Conservation (phyloP, 2,797 vertebrate species). For the Petrocephalus sullivani region DNA sequence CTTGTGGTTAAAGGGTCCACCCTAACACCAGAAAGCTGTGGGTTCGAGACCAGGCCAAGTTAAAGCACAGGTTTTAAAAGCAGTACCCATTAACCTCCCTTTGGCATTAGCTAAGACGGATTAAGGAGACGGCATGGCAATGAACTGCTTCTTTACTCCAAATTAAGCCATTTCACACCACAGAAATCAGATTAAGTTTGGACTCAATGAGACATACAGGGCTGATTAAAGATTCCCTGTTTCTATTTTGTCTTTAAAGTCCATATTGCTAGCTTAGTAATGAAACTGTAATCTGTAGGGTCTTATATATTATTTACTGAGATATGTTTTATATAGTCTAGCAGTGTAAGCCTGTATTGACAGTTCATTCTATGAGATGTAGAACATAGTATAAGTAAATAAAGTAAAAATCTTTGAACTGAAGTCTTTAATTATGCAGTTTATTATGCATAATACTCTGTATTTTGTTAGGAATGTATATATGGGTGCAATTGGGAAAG, state of each 20-base stretch:
- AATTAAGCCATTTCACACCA: slow-evolving; percentile 1
- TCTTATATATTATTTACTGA: background rate
- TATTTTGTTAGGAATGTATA: background rate
- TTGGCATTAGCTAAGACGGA: background rate
- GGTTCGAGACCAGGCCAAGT: slow-evolving; percentile 42
- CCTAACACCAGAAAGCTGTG: slow-evolving; percentile 40
- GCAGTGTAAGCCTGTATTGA: background rate
- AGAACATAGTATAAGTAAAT: background rate
- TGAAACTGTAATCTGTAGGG: background rate
- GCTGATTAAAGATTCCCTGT: background rate
- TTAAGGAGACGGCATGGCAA: background rate
- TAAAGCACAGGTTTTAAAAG: slow-evolving; percentile 38
- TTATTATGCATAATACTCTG: background rate
- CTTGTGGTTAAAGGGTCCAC: slow-evolving; percentile 55
- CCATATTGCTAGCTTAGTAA: background rate
- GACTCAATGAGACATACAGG: background rate
- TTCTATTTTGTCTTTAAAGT: background rate
- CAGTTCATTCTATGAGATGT: background rate
- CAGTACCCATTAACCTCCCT: background rate
- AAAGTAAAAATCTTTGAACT: background rate
- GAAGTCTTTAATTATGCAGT: background rate
- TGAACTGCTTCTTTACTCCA: background rate
- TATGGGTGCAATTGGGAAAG: background rate
- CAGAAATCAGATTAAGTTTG: background rate
- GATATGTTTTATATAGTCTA: background rate